Evolutionary conservation across 1,140 invertebrate species (phyloP), one percentile per base, ranked within the genome.

Genomic region (Pseudobourletiella spinata): DNA sequence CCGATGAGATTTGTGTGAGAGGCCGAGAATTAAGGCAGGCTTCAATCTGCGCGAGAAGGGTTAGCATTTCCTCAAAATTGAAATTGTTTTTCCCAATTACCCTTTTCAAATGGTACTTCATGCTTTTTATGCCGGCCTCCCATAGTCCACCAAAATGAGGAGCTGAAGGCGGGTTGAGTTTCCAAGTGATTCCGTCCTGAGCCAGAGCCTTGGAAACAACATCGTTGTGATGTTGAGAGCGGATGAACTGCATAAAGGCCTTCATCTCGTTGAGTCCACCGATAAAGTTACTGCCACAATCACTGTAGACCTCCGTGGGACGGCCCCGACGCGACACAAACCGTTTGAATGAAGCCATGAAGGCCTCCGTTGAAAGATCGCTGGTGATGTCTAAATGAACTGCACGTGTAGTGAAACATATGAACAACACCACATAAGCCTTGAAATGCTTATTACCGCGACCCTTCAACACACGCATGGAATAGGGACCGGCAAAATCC

Each of bases 401-500:
- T 1, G 71, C 69, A 11, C 58, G n/a, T 2, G 62, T 68, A 1
- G 57, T n/a, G 1, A 50, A 18, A 60, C 66, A 71, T 4, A 61
- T 52, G 35, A 72, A 71, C 3, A 73, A 14, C 16, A 18, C 16
- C n/a, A 73, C 59, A 32, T 69, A 70, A 16, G 32, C 14, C 57
- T 72, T 73, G 24, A 14, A 3, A 39, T 15, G 8, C 20, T 72
- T 61, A 20, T 64, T 50, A 24, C 59, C 63, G 6, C 11, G 14
- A 16, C 57, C 56, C 3, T 4, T 11, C 3, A 15, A n/a, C 3
- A 60, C 62, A 66, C 71, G 75, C 6, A 76, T 67, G 0, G 63
- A 18, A 28, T 79, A 72, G 0, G 76, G 77, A 0, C 76, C 76
- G n/a, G 72, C 72, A 57, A 71, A 76, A 57, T 78, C 76, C 0